Base-by-base conservation (phyloP, 2,888 invertebrate species). In the Hypercompe scribonia region DNA sequence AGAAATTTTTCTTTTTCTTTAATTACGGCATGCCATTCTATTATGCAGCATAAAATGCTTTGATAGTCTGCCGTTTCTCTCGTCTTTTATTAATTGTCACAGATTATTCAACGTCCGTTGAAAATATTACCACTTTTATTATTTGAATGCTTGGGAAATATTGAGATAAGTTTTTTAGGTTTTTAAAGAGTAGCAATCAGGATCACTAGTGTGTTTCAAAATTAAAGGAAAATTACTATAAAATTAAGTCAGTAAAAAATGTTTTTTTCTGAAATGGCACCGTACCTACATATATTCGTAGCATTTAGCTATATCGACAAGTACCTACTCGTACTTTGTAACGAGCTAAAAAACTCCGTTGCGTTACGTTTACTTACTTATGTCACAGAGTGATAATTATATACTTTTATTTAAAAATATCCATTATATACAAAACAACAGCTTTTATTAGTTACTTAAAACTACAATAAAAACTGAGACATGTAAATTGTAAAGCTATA, bases 91-190 rank as follows among this genome's bases (percentile, higher is more conserved):
- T n/a, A 61, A 61, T 69, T 61, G 39, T 61, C 28, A 39, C 39
- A 61, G 61, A 61, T 61, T 61, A 61, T 61, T 61, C 61, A 61
- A 61, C 61, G 61, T 61, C 61, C 2, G 18, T 61, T 61, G 28
- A 7, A 61, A 61, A 61, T 61, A 61, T 61, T 61, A 61, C 61
- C 61, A 31, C 61, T 61, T 31, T 61, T 61, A 61, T 61, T 61
- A 61, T 61, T 61, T 61, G n/a, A 58, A 58, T 58, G 54, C 61
- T 61, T 31, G 61, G 24, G 39, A 66, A 46, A 61, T 61, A 61
- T 31, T 31, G 31, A 61, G 61, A 61, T 61, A 31, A 31, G 31
- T 31, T 31, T 28, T 31, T 31, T 15, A 61, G 61, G 28, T 15
- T 61, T 58, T 61, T 28, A 61, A 31, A 61, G 31, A 18, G 31